Evolutionary conservation across 2,113 vertebrate species (phyloP), one percentile per base, ranked within the genome.

Genomic region (Chloropsis cyanopogon): DNA sequence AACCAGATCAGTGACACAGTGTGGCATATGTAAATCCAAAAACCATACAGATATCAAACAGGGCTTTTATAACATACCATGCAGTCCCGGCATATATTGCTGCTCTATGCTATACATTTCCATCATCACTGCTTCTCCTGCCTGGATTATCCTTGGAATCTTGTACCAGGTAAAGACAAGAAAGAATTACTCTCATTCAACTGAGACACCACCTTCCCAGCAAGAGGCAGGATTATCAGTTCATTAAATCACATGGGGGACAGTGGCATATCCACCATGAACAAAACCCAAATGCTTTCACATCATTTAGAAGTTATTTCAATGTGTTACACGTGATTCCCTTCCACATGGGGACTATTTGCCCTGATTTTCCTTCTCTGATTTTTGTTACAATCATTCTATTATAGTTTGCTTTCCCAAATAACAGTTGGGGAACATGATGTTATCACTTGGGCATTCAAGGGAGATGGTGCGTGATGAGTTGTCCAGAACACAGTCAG

Each of bases 111-210:
- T 69, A 25, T 42, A 63, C 23, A 42, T 93, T 91, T 95, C 65
- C 65, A 87, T 92, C 78, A 79, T 69, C 73, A 72, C 70, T 1
- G 1, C 61, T 91, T 76, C 86, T 89, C 41, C 61, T 76, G 25
- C 53, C 90, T 72, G 91, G 81, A 85, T 95, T 89, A 82, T 79
- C 44, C 42, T 91, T 77, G 59, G 83, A 93, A 83, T 90, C 76
- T 82, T 81, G 75, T 54, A 69, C 24, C 73, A 82, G 65, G 86
- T 66, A 85, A 85, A 2, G 1, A 59, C 7, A 18, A 88, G 82
- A 84, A 91, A 86, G 91, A 92, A 68, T 44, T 6, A 66, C 24
- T 35, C 31, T 65, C 29, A 28, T 76, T 39, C 56, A 75, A 52
- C 54, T 12, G 26, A 70, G 52, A 56, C 44, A 84, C 53, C 41